Conservation (phyloP, 2,797 vertebrate genomes). For the Sphenopsis melanotis region DNA sequence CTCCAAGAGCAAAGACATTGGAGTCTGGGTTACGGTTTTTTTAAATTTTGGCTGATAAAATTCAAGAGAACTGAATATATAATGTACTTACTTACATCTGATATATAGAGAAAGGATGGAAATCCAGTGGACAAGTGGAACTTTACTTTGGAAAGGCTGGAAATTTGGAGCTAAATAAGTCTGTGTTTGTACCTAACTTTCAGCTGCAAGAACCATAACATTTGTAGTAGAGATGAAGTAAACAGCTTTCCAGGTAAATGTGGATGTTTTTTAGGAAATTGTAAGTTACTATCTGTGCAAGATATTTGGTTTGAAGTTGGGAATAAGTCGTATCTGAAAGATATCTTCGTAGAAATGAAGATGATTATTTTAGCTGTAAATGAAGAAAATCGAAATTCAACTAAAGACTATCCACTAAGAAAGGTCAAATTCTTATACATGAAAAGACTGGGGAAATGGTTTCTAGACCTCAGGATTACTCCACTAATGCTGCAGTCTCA, state of each 20-base stretch:
- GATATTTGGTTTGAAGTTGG: not conserved
- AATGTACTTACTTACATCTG: not conserved
- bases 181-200: not conserved
- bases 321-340: not conserved
- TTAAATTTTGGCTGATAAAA: not conserved
- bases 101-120: not conserved
- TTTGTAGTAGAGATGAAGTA: not conserved
- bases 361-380: not conserved
- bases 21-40: not conserved
- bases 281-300: not conserved
- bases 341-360: not conserved
- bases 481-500: not conserved
- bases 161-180: not conserved
- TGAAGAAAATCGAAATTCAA: not conserved
- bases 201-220: not conserved
- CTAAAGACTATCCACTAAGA: not conserved
- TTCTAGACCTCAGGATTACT: not conserved
- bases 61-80: not conserved
- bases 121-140: not conserved
- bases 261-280: not conserved
- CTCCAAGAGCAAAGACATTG: not conserved
- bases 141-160: not conserved
- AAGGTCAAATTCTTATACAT: not conserved
- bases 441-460: not conserved
- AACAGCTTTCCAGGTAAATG: not conserved